Base-by-base conservation (phyloP, 2,888 invertebrate genomes). In the Sarcophaga caerulescens region DNA sequence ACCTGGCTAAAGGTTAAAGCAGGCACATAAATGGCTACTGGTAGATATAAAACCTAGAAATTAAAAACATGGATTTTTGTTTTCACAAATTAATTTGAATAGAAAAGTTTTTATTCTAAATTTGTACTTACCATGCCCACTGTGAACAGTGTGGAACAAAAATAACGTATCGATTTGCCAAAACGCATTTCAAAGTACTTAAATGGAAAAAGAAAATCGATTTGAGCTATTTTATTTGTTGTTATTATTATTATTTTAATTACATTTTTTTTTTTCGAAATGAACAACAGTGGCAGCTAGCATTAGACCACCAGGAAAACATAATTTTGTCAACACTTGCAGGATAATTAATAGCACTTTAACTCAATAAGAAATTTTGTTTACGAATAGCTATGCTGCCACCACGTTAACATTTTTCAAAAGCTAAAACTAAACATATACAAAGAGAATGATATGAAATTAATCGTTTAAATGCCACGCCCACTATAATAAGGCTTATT, bases 111-210 rank as follows among this genome's bases (percentile, higher is more conserved):
- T 11, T 60, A 1, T 10, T 2, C 12, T n/a, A 11, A 45, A 17
- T 35, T 59, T n/a, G 35, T 68, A 94, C 95, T 95, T 92, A 96
- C 96, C 93, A 95, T 94, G 70, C 95, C 94, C 89, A 96, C 94
- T 62, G 95, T 94, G 90, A 96, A 97, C 4, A 97, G 93, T 73
- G 95, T 90, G 0, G 97, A 96, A 75, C 96, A 96, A 89, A 96
- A 95, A 17, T 96, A 92, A 88, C 97, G 94, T 14, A 96, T 95
- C 89, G 94, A 94, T 89, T 95, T 95, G 90, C 96, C 95, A 89
- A 96, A 97, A 89, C 96, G 94, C 92, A 94, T 94, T 88, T 96
- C 96, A 90, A 96, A 94, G 91, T 96, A 96, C 95, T 95, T 93
- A 68, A 66, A 65, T 52, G 12, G 21, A 66, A 19, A 66, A 35